Evolutionary conservation across 2,888 invertebrate species (phyloP).

Genomic region (Ophioninae sp.): DNA sequence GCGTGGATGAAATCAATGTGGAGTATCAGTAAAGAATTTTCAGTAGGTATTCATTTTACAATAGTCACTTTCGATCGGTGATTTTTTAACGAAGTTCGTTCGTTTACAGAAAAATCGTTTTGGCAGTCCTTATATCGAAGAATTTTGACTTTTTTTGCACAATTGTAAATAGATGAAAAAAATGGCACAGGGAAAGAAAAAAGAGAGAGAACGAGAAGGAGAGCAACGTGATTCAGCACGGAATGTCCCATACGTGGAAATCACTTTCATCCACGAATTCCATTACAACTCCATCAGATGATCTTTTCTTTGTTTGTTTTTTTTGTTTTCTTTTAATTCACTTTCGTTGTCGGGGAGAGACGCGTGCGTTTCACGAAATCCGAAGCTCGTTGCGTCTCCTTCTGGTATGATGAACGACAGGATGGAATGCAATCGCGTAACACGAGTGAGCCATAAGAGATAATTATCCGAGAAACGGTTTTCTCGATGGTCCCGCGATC

Average conservation of each 20-base stretch:
- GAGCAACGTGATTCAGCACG: neutral
- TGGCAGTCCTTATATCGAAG: neutral
- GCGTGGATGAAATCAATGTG: neutral
- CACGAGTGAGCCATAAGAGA: slow-evolving; percentile 54
- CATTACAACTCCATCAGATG: slow-evolving; percentile 23
- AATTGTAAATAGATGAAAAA: neutral
- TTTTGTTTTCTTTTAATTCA: neutral
- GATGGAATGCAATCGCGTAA: slow-evolving; percentile 51
- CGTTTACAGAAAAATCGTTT: too few species aligned
- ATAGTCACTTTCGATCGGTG: neutral
- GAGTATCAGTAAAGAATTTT: neutral
- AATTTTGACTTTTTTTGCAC: neutral
- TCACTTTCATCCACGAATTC: neutral
- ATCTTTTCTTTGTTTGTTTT: neutral
- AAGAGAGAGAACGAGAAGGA: neutral
- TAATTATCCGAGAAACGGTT: slow-evolving; percentile 44
- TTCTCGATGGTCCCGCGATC: slow-evolving; percentile 47
- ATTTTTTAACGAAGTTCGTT: neutral
- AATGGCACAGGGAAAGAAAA: neutral
- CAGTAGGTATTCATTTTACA: neutral
- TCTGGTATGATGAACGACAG: slow-evolving; percentile 41
- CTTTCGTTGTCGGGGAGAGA: slow-evolving; percentile 9
- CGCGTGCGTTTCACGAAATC: slow-evolving; percentile 20
- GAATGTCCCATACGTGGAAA: neutral
- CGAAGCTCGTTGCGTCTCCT: neutral